Base-by-base conservation (phyloP, 2,888 invertebrate genomes). In the Stenchaetothrips biformis region DNA sequence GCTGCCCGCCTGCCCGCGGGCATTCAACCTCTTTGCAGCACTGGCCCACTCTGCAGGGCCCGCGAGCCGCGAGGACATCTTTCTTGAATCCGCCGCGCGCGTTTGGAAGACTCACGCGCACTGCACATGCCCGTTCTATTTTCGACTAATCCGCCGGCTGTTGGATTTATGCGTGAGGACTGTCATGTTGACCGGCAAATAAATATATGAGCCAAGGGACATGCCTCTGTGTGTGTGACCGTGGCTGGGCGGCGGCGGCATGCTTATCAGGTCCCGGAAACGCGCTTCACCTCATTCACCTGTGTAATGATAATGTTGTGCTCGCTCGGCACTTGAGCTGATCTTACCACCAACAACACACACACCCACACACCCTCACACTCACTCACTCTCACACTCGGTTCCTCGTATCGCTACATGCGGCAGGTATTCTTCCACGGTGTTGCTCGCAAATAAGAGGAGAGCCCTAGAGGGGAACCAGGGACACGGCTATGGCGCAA, bases 211-310 rank as follows among this genome's bases (percentile, higher is more conserved):
- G 53, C 53, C 2, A 16, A 13, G 53, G 7, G n/a, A 16, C 6
- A 7, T 53, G 53, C 6, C 3, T 53, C 3, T 53, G 53, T 13
- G 53, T 53, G 53, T 53, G 53, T 53, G 53, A 2, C 1, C 6
- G 53, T 53, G 53, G 9, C 2, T 53, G 53, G 53, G 53, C 37
- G n/a, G n/a, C n/a, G n/a, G 2, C 8, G 67, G 21, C 21, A 18
- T n/a, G 67, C 67, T 74, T 74, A 74, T 25, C 25, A 7, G 7
- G 67, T 74, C 67, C 67, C 67, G 67, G 67, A 74, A 74, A 74
- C 67, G 21, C 2, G 21, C 67, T 74, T 21, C 21, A n/a, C 11
- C 53, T 53, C 53, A 53, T 18, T 18, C 53, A 53, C 53, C 8
- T 18, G 13, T 37, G 13, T 18, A 74, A 74, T 25, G 67, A 74